phyloP scores from a whole-genome alignment of 2,113 vertebrate genomes.

The Sorex fumeus region DNA sequence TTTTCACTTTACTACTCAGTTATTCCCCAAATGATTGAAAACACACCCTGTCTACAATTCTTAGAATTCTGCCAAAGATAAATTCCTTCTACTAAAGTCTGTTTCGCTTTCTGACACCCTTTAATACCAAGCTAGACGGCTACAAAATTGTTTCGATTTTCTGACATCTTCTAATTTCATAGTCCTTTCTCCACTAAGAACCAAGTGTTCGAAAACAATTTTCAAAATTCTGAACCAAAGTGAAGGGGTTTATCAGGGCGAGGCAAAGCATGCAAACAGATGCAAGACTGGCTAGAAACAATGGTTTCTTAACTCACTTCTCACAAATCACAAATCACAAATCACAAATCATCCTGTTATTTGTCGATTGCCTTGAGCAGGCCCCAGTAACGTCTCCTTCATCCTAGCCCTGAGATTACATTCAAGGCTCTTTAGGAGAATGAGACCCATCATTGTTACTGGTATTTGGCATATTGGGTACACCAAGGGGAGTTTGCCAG shows the following conservation, averaged over 20 bases:
- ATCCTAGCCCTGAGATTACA: too few species aligned
- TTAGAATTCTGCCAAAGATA: not conserved
- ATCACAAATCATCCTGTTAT: too few species aligned
- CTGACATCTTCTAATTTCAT: constrained; percentile 44
- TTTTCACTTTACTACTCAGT: constrained; percentile 30
- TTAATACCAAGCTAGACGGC: not conserved
- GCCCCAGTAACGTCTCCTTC: too few species aligned
- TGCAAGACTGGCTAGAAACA: not conserved
- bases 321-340: too few species aligned
- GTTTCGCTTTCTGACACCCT: not conserved
- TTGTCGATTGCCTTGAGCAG: too few species aligned
- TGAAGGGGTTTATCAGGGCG: not conserved
- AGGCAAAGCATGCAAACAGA: constrained; percentile 23
- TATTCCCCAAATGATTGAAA: not conserved
- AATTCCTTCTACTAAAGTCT: not conserved
- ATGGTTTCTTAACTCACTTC: not conserved
- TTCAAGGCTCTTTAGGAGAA: too few species aligned
- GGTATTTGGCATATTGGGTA: too few species aligned
- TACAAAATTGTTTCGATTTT: constrained; percentile 8
- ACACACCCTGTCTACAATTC: not conserved
- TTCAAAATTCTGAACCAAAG: constrained; percentile 13
- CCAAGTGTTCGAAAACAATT: constrained; percentile 2
- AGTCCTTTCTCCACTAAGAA: not conserved
- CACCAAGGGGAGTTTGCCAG: too few species aligned
- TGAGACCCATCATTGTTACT: too few species aligned